Evolutionary conservation across 2,113 vertebrate species (phyloP).

Genomic region (Leptobrachium leishanense): DNA sequence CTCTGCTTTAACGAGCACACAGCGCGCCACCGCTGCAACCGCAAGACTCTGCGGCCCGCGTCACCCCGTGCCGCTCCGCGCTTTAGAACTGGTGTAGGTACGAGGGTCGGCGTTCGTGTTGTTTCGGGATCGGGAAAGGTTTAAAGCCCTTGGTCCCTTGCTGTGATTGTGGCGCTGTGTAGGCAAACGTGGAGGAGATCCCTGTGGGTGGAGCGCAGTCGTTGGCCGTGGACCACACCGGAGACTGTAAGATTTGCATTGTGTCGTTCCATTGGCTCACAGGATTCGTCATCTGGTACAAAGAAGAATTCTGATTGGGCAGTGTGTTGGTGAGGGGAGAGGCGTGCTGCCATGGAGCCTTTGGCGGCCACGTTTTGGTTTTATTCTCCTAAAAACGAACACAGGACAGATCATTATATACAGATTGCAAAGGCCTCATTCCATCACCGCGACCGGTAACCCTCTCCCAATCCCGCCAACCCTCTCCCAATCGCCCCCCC

Average conservation of each 20-base stretch:
- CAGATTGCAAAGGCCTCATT: not conserved
- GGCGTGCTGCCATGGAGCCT: constrained; percentile 95
- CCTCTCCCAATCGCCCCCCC: too few relatives aligned
- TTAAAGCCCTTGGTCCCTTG: constrained; percentile 90
- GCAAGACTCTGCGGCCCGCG: not conserved
- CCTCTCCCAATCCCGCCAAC: too few relatives aligned
- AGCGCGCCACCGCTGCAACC: too few relatives aligned
- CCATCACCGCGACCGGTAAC: not conserved
- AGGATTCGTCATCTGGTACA: constrained; percentile 86
- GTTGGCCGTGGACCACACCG: constrained; percentile 85
- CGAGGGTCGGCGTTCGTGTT: constrained; percentile 91
- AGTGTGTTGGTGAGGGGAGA: constrained; percentile 74
- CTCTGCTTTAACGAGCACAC: not conserved
- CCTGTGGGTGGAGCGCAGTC: constrained; percentile 72
- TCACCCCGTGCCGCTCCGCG: not conserved
- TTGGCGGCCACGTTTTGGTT: constrained; percentile 98
- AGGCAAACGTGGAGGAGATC: constrained; percentile 80
- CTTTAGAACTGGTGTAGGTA: constrained; percentile 94
- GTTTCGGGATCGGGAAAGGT: constrained; percentile 87
- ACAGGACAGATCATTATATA: not conserved
- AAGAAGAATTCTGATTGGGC: constrained; percentile 80
- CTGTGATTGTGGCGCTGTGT: constrained; percentile 73
- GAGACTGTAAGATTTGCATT: constrained; percentile 91
- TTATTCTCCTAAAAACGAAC: constrained; percentile 84
- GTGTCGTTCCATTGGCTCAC: constrained; percentile 91